Percentiles rank a stretch among this genome's conserved stretches.
Evolutionary conservation across 2,113 vertebrate genomes (phyloP).

Genomic region (Hippolais icterina): DNA sequence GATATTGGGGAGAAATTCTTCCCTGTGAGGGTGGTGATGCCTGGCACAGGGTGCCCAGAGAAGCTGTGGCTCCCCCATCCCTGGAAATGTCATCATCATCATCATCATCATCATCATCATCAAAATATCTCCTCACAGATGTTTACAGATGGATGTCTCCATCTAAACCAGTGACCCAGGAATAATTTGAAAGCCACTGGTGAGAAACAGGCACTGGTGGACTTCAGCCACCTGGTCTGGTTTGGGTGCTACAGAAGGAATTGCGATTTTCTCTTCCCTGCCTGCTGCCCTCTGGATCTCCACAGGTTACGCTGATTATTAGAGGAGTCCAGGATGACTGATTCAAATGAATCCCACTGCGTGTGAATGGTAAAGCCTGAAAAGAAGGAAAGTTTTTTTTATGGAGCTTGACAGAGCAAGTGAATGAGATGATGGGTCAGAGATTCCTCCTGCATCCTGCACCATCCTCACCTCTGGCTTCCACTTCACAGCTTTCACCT

Average conservation of each 20-base stretch:
- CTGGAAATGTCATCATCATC: not conserved
- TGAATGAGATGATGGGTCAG: not conserved
- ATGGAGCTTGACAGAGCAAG: not conserved
- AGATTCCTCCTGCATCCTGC: not conserved
- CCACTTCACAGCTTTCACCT: not conserved
- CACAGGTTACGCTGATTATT: accelerated
- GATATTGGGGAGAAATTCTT: not conserved
- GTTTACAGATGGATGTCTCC: not conserved
- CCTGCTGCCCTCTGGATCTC: not conserved
- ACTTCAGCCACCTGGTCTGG: not conserved
- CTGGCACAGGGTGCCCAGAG: not conserved
- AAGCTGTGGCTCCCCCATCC: not conserved
- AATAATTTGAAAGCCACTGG: not conserved
- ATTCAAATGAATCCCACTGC: not conserved
- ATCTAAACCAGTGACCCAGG: not conserved
- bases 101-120: not conserved
- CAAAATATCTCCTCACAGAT: not conserved
- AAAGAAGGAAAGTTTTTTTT: not conserved
- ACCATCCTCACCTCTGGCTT: not conserved
- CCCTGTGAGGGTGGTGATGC: not conserved
- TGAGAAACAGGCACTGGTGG: not conserved
- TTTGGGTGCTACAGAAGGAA: not conserved
- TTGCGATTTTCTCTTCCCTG: not conserved
- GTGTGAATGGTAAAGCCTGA: not conserved
- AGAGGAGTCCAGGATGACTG: accelerated